Evolutionary conservation across 2,888 invertebrate genomes (phyloP), one percentile per base, ranked within the genome.

Genomic region (Scaptomyza polygonia): DNA sequence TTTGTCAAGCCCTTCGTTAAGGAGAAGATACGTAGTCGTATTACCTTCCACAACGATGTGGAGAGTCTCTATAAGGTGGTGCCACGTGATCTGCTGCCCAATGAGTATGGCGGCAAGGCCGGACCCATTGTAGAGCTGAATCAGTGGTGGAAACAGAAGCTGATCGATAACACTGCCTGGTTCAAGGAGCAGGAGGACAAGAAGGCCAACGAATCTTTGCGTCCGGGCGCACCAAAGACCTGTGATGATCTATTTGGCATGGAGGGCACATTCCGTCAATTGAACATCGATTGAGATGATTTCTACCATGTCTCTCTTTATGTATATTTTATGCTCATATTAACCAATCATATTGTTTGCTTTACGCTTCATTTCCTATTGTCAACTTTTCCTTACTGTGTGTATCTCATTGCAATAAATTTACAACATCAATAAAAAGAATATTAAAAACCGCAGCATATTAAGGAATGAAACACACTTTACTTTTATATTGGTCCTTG

Each of bases 191-290:
- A 97, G 87, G 96, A 97, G 89, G 93, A 93, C 42, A 91, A 95
- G 30, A 96, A 96, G 89, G 95, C 96, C 12, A 95, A 96, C 79
- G 97, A 97, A 90, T 92, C 95, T 0, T 94, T 96, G 66, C 94
- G 97, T 88, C 96, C 96, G 0, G 97, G 96, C 42, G 96, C 96
- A 89, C 96, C 96, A 68, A 97, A 96, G 89, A 96, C 96, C 78
- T 95, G 95, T 76, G 96, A 97, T 77, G 97, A 97, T 87, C 93
- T 97, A 4, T 97, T 97, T 86, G 97, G 97, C n/a, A 94, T 97
- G 86, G 97, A 97, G 85, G 97, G 97, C 40, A 96, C 97, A 48
- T 97, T 97, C 93, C 94, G 96, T 86, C 96, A 97, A 91, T 92
- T 97, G 62, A 94, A 94, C 83, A 96, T 97, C 86, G 96, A 97